These are phyloP conservation scores for Stercorarius parasiticus DNA, from an alignment of 2,113 vertebrate genomes.

Conservation along the genomic window DNA sequence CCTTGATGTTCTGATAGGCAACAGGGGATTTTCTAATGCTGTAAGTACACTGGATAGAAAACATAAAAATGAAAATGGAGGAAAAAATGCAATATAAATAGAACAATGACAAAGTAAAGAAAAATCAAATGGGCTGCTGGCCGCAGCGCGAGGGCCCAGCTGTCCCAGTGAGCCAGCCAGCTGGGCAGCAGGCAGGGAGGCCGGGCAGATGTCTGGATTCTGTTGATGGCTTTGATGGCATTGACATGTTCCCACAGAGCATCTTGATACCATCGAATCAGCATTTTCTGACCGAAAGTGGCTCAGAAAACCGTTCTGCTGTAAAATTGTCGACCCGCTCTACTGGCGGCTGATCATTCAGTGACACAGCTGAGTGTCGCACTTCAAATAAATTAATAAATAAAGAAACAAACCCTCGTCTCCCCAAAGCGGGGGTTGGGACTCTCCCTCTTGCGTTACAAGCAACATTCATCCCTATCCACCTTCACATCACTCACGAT, in stretches of 20 bases:
- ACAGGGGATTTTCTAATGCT: not conserved
- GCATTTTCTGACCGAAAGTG: constrained; percentile 7
- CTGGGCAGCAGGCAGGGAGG: constrained; percentile 28
- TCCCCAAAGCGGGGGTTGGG: not conserved
- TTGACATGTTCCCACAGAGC: not conserved
- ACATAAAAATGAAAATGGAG: not conserved
- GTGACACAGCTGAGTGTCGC: not conserved
- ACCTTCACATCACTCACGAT: not conserved
- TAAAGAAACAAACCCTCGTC: not conserved
- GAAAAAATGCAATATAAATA: not conserved
- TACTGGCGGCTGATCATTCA: not conserved
- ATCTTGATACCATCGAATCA: not conserved
- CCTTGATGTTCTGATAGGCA: not conserved
- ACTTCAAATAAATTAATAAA: not conserved
- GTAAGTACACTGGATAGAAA: not conserved
- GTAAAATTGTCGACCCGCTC: not conserved
- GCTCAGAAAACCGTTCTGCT: not conserved
- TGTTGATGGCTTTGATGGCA: not conserved
- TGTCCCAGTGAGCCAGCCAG: constrained; percentile 33
- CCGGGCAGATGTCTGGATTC: constrained; percentile 50
- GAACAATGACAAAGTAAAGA: not conserved
- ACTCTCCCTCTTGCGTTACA: not conserved
- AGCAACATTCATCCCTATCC: not conserved
- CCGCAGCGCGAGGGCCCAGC: not conserved
- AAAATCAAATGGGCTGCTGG: not conserved